Percentiles rank a stretch among this genome's conserved stretches.
phyloP scores from a whole-genome alignment of 2,113 vertebrate species.

The Cyanistes caeruleus region DNA sequence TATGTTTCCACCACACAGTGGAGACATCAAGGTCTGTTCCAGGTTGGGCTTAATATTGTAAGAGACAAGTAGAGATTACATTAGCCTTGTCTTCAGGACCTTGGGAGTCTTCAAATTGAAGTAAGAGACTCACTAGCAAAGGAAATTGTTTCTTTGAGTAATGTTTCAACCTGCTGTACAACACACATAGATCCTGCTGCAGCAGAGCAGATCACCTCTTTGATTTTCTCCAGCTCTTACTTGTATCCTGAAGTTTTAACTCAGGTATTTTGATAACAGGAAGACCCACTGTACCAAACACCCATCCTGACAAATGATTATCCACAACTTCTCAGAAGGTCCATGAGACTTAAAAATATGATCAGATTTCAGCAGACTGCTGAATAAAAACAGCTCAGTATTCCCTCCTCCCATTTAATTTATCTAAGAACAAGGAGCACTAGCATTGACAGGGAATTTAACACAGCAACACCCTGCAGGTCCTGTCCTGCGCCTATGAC shows the following conservation, averaged over 20 bases:
- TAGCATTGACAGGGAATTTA: background rate
- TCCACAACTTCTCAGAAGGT: background rate
- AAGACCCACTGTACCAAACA: background rate
- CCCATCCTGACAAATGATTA: background rate
- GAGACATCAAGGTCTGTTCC: conserved; percentile 29
- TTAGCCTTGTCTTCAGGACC: background rate
- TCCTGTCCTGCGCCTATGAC: background rate
- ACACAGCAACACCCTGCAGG: background rate
- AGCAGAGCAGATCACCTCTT: background rate
- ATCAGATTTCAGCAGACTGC: background rate
- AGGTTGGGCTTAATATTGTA: background rate
- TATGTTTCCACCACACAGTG: conserved; percentile 81
- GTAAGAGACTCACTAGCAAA: background rate
- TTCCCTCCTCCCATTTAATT: background rate
- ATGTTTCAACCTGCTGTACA: background rate
- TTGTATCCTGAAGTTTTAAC: background rate
- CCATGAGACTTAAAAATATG: fast-evolving
- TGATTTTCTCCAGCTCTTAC: background rate
- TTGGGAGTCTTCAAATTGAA: background rate
- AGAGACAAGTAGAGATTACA: conserved; percentile 3
- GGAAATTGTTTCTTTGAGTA: background rate
- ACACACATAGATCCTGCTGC: background rate
- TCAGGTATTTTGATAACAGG: background rate
- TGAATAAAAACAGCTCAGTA: background rate
- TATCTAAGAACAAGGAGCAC: background rate